Conservation (phyloP, 2,888 invertebrate genomes). For the Diaphora mendica region DNA sequence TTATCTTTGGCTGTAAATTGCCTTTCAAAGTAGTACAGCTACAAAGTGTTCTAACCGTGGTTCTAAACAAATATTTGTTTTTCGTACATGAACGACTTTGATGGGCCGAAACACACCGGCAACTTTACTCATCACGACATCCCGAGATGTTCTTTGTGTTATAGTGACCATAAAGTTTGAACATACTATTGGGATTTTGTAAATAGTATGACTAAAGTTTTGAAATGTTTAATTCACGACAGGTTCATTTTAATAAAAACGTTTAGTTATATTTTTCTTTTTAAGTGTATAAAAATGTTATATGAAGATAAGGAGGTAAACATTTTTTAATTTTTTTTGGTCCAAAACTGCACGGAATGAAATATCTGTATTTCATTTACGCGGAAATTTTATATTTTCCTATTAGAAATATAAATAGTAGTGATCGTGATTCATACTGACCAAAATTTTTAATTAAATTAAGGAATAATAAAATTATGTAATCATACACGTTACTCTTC, state of each 20-base stretch:
- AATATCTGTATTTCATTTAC: no score
- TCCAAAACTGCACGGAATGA: no score
- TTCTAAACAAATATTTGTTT: constrained; percentile 47
- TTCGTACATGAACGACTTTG: constrained; percentile 41
- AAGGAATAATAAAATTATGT: no score
- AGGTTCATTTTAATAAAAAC: neutral
- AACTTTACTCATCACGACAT: constrained; percentile 33
- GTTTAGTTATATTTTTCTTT: no score
- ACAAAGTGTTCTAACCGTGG: constrained; percentile 27
- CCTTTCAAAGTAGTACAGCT: constrained; percentile 33
- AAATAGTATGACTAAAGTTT: neutral
- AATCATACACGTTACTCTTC: neutral
- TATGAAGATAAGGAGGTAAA: no score
- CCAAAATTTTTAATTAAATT: no score
- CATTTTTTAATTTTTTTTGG: no score
- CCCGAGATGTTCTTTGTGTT: constrained; percentile 19
- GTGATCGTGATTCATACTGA: no score
- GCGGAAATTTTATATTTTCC: no score
- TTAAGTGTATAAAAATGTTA: no score
- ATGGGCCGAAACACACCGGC: constrained; percentile 36
- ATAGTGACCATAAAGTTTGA: constrained; percentile 25
- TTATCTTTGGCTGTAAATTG: constrained; percentile 34
- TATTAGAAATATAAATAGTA: no score
- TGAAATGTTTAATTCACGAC: neutral
- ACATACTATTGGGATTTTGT: constrained; percentile 6